Conservation (phyloP, 2,888 invertebrate species). For the Archips crataeganus region DNA sequence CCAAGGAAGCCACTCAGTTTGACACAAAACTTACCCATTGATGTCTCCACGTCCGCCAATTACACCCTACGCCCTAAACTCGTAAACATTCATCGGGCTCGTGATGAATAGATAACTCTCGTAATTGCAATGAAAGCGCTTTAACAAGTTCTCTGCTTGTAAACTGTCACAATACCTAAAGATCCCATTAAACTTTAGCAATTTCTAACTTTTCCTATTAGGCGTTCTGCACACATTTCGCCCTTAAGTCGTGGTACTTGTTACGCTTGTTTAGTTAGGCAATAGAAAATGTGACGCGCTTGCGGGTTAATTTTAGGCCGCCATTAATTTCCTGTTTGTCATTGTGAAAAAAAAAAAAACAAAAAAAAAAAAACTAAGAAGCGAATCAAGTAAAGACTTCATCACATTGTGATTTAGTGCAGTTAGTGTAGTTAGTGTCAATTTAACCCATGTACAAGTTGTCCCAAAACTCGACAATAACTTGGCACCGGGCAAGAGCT, state of each 20-base stretch:
- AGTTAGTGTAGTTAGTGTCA: too few relatives aligned
- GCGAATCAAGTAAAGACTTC: too few relatives aligned
- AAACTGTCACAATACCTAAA: slow-evolving; percentile 80
- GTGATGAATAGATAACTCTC: slow-evolving; percentile 55
- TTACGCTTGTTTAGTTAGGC: slow-evolving; percentile 28
- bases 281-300: slow-evolving; percentile 31
- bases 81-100: slow-evolving; percentile 41
- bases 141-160: slow-evolving; percentile 67
- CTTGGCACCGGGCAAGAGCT: too few relatives aligned
- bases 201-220: slow-evolving; percentile 80
- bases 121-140: slow-evolving; percentile 68
- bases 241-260: slow-evolving; percentile 46
- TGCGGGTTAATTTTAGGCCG: slow-evolving; percentile 3
- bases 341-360: too few relatives aligned
- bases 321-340: neutral
- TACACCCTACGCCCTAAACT: slow-evolving; percentile 15
- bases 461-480: too few relatives aligned
- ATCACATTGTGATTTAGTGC: too few relatives aligned
- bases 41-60: slow-evolving; percentile 12
- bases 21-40: slow-evolving; percentile 20
- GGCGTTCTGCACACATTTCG: slow-evolving; percentile 68
- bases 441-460: too few relatives aligned
- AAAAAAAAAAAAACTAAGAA: too few relatives aligned
- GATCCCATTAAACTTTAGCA: slow-evolving; percentile 80
- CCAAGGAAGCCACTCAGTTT: slow-evolving; percentile 1